These are phyloP conservation scores for Spilogale gracilis DNA, from an alignment of 2,113 vertebrate genomes.

Conservation along the genomic window DNA sequence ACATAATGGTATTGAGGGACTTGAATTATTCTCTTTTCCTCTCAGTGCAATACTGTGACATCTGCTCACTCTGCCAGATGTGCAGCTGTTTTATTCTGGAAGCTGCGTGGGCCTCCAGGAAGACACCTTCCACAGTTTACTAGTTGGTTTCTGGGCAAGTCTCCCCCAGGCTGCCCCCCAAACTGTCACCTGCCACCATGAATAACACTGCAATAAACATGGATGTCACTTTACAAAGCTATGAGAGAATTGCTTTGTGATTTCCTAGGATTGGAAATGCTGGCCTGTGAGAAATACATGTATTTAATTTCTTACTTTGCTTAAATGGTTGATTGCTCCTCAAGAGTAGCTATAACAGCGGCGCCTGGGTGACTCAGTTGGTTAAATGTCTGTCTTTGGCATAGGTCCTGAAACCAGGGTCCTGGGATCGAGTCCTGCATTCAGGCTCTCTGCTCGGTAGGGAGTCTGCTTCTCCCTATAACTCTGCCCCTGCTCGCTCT, in stretches of 20 bases:
- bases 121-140: neutral
- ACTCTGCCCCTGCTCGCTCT: too few species aligned
- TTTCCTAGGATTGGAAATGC: conserved; percentile 20
- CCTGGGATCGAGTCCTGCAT: too few species aligned
- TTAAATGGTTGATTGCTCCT: neutral
- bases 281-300: neutral
- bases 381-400: too few species aligned
- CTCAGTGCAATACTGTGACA: neutral
- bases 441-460: too few species aligned
- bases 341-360: neutral
- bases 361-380: too few species aligned
- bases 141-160: neutral
- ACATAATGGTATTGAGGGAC: neutral
- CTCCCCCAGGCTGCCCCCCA: neutral
- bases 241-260: neutral
- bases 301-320: conserved; percentile 18
- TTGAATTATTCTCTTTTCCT: neutral
- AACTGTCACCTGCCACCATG: neutral
- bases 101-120: neutral
- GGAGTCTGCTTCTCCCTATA: too few species aligned
- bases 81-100: neutral
- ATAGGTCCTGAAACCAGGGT: too few species aligned
- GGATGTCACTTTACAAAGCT: neutral
- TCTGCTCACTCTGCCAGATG: neutral
- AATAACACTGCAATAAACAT: neutral